Percentiles rank a stretch among this genome's conserved stretches.
Evolutionary conservation across 2,888 invertebrate genomes (phyloP).

Genomic region (Dryobotodes eremita): DNA sequence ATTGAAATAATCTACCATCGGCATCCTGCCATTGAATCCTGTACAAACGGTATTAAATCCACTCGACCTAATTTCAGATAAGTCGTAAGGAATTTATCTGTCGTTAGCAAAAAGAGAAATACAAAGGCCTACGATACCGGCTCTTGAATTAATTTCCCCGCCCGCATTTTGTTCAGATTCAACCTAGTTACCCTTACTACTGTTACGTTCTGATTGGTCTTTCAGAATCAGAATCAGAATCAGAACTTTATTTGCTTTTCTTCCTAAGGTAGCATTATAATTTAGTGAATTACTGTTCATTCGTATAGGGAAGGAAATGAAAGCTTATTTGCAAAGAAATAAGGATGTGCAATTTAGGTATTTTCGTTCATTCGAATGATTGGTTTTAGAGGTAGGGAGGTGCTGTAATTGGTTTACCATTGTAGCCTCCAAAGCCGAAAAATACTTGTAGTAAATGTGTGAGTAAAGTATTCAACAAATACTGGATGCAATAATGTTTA

Average conservation of each 20-base stretch:
- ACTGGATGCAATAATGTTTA: slow-evolving; percentile 19
- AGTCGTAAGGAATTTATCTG: slow-evolving; percentile 79
- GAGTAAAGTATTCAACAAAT: background rate
- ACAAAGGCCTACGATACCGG: slow-evolving; percentile 78
- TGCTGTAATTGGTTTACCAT: background rate
- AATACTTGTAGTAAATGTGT: background rate
- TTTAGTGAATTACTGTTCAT: slow-evolving; percentile 23
- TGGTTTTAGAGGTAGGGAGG: background rate
- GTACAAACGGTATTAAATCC: slow-evolving; percentile 62
- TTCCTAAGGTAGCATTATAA: slow-evolving; percentile 8
- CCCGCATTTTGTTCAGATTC: slow-evolving; percentile 76
- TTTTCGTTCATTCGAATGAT: background rate
- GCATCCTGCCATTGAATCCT: slow-evolving; percentile 60
- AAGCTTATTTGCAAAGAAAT: background rate
- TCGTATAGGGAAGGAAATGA: slow-evolving; percentile 15
- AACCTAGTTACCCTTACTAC: slow-evolving; percentile 59
- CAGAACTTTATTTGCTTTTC: too few species aligned
- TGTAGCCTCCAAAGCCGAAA: background rate
- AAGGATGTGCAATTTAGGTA: background rate
- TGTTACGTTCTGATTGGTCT: slow-evolving; percentile 35
- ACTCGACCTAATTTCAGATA: slow-evolving; percentile 77
- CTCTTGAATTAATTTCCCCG: slow-evolving; percentile 76
- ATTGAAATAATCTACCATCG: slow-evolving; percentile 68
- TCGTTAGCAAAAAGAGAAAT: slow-evolving; percentile 79
- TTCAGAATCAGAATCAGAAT: too few species aligned